These are phyloP conservation scores for Thalassaphorura encarpata DNA, from an alignment of 1,140 invertebrate genomes.

Conservation along the genomic window DNA sequence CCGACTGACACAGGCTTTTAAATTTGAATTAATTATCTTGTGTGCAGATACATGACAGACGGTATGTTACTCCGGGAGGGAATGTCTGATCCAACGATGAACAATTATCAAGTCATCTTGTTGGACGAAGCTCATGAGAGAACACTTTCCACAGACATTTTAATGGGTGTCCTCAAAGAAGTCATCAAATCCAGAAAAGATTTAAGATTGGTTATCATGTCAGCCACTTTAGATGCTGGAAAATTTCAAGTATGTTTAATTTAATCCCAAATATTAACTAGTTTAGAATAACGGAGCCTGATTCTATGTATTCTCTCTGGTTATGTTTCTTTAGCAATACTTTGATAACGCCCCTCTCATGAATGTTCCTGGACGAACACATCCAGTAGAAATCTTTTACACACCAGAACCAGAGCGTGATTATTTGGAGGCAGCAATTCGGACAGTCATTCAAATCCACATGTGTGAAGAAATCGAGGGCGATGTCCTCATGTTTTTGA, in stretches of 20 bases:
- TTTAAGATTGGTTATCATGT: slow-evolving; percentile 98
- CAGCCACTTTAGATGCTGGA: slow-evolving; percentile 97
- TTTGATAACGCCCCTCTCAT: slow-evolving; percentile 97
- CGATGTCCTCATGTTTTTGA: slow-evolving; percentile 91
- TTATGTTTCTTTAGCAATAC: slow-evolving; percentile 55
- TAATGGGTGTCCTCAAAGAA: slow-evolving; percentile 98
- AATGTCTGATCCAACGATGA: slow-evolving; percentile 97
- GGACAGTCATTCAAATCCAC: slow-evolving; percentile 98
- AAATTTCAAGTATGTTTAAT: slow-evolving; percentile 72
- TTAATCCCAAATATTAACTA: background rate
- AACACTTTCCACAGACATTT: slow-evolving; percentile 94
- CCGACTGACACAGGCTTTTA: too few species aligned
- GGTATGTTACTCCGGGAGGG: slow-evolving; percentile 99
- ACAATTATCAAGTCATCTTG: slow-evolving; percentile 90
- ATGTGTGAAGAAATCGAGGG: slow-evolving; percentile 94
- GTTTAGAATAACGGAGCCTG: background rate
- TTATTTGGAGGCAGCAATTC: slow-evolving; percentile 95
- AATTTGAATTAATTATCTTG: too few species aligned
- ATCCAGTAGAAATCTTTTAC: slow-evolving; percentile 98
- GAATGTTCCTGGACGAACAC: slow-evolving; percentile 93
- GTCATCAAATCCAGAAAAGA: slow-evolving; percentile 87
- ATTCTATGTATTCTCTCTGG: background rate
- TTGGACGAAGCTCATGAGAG: slow-evolving; percentile 99
- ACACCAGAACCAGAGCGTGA: slow-evolving; percentile 97
- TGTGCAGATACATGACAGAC: slow-evolving; percentile 87